Base-by-base conservation (phyloP, 2,797 vertebrate species). In the Rhinella marina region DNA sequence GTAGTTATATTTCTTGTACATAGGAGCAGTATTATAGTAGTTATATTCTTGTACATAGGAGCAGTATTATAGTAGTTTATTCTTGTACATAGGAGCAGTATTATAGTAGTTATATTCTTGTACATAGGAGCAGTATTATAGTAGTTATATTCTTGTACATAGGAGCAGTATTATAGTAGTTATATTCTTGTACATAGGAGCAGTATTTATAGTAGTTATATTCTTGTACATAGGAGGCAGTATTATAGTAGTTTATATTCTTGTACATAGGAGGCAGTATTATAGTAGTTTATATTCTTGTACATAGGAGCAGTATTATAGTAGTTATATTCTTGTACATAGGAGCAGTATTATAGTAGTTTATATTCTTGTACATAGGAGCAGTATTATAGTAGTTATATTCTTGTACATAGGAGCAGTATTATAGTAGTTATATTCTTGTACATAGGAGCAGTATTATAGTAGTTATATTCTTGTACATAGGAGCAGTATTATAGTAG, bases 1-100 rank as follows among this genome's bases (percentile, higher is more conserved):
- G 70, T 73, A 73, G 70, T 73, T 73, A 73, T 73, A 73, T n/a
- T 73, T 41, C 70, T 21, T 73, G 70, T 73, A 73, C 19, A 73
- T 73, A 73, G 70, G 27, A 27, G 29, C 68, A 73, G 70, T 73
- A 73, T 73, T 73, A 73, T 73, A 73, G 70, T 73, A 73, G 70
- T 73, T 73, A 73, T 73, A 73, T 73, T 73, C 70, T 9, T 72
- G 68, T 72, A 72, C 16, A 72, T 72, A 72, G 68, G 68, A 6
- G 68, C 29, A 41, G 29, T 72, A n/a, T 64, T 64, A 64, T 64
- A 64, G 62, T 25, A 64, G 62, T 64, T 64, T 64, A 64, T 64
- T 64, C 62, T 64, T 64, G 62, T 64, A 64, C 9, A 64, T 64
- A 64, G 62, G 62, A 8, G 62, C 23, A 25, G 62, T 64, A n/a